These are phyloP conservation scores for Diploptera punctata DNA, from an alignment of 2,888 invertebrate genomes.

Conservation along the genomic window DNA sequence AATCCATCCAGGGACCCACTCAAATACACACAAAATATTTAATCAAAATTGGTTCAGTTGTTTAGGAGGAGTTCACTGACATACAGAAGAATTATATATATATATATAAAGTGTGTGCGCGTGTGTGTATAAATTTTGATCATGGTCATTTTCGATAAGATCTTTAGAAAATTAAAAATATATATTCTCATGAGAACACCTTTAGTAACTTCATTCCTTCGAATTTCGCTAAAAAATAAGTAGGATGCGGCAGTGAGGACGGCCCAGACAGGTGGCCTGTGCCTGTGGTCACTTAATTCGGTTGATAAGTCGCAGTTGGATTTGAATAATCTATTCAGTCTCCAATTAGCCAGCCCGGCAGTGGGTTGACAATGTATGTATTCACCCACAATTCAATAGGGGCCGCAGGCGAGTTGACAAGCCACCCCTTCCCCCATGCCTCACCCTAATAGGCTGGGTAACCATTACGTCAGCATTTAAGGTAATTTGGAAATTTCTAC, in stretches of 20 bases:
- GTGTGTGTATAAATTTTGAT: no score
- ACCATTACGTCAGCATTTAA: slow-evolving; percentile 28
- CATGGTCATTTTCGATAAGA: no score
- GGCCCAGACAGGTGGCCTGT: slow-evolving; percentile 8
- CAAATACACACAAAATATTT: no score
- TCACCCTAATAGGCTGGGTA: background rate
- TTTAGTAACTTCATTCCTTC: no score
- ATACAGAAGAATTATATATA: no score
- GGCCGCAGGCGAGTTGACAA: slow-evolving; percentile 12
- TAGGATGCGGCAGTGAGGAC: slow-evolving; percentile 4
- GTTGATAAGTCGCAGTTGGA: slow-evolving; percentile 31
- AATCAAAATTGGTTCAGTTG: no score
- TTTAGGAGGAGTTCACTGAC: no score
- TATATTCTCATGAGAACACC: no score
- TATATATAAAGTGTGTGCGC: no score
- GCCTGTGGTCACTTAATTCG: slow-evolving; percentile 21
- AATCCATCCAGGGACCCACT: no score
- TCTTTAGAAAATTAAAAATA: no score
- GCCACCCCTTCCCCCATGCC: background rate
- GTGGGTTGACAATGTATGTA: slow-evolving; percentile 19
- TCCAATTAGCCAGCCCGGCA: slow-evolving; percentile 8
- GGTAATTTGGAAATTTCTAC: slow-evolving; percentile 20
- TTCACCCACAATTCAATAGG: slow-evolving; percentile 20
- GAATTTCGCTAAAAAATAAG: no score
- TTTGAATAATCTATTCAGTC: slow-evolving; percentile 33